phyloP scores from a whole-genome alignment of 92 coral and sea anemone genomes.

The Epizoanthus illoricatus region DNA sequence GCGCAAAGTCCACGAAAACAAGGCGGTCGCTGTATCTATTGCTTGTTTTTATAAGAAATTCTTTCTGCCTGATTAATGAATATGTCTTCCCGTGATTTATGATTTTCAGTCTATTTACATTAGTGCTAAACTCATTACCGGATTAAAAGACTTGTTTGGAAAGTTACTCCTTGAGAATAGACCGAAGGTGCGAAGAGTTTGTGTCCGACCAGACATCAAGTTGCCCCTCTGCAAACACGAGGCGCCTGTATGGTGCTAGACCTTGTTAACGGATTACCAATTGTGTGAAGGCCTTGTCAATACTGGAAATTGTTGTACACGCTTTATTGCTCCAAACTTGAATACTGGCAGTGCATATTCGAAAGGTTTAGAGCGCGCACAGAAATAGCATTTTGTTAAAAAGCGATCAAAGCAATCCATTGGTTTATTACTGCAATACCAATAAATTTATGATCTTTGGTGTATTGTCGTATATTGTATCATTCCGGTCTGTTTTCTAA shows the following conservation, averaged over 20 bases:
- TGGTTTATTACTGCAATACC: not conserved
- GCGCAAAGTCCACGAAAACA: not conserved
- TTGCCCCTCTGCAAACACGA: constrained; percentile 14
- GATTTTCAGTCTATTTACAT: constrained; percentile 23
- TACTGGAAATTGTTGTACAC: not conserved
- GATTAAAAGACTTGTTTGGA: constrained; percentile 18
- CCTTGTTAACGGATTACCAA: not conserved
- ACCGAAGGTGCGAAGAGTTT: constrained; percentile 5
- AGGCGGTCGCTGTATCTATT: not conserved
- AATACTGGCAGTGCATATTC: not conserved
- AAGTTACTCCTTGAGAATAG: constrained; percentile 11
- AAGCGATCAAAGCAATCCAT: not conserved
- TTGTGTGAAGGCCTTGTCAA: not conserved
- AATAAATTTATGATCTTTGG: no score
- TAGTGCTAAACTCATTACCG: constrained; percentile 27
- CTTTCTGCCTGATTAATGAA: not conserved
- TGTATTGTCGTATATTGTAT: no score
- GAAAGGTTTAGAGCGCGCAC: not conserved
- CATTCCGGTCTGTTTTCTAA: no score
- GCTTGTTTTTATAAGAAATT: constrained; percentile 1
- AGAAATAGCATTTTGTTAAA: not conserved
- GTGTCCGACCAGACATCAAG: constrained; percentile 7
- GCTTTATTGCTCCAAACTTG: not conserved
- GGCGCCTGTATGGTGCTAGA: constrained; percentile 30
- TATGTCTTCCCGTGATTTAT: constrained; percentile 29